A percentile compares a stretch with the other conserved stretches of the same genome.
phyloP scores from a whole-genome alignment of 2,113 vertebrate species.

The Clupea harengus region DNA sequence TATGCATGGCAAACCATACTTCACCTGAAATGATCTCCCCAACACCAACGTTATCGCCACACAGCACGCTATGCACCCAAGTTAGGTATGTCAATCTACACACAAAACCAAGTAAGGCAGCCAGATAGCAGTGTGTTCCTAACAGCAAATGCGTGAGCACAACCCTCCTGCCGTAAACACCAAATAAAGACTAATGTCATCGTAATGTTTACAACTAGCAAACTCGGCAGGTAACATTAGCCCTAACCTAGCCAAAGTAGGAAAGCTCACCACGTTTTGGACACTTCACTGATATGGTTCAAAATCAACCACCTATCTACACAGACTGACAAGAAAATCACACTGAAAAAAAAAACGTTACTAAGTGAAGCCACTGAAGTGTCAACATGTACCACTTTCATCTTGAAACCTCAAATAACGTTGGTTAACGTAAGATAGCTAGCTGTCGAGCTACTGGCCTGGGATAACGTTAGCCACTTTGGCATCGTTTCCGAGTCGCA shows the following conservation, averaged over 20 bases:
- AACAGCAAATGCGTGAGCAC: neutral
- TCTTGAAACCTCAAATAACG: neutral
- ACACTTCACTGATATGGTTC: neutral
- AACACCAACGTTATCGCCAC: neutral
- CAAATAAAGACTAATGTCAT: neutral
- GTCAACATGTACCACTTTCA: neutral
- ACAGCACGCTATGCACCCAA: neutral
- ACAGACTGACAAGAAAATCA: neutral
- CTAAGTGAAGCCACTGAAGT: neutral
- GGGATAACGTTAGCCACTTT: neutral
- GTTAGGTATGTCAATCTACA: neutral
- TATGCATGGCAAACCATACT: no score
- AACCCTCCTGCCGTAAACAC: neutral
- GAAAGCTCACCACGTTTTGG: neutral
- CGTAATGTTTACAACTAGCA: neutral
- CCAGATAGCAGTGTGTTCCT: neutral
- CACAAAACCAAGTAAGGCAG: neutral
- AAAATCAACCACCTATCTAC: neutral
- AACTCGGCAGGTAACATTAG: neutral
- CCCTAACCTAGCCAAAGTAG: neutral
- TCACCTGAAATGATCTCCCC: neutral
- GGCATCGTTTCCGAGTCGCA: neutral
- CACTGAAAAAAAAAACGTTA: neutral
- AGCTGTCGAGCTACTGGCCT: neutral
- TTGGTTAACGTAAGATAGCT: neutral